Evolutionary conservation across 2,888 invertebrate genomes (phyloP).

Genomic region (Bombylius major): DNA sequence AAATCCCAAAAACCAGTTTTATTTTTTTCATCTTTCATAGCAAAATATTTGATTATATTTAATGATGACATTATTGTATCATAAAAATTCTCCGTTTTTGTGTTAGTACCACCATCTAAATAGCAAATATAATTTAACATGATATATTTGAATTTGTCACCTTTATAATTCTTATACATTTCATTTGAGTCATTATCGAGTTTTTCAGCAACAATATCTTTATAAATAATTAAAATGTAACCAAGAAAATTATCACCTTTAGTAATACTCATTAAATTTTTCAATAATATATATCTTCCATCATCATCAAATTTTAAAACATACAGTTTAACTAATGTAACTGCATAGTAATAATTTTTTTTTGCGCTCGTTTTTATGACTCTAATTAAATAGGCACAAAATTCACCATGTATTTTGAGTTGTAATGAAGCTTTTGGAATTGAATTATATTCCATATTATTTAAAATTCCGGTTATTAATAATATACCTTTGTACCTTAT

Average conservation of each 20-base stretch:
- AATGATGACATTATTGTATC: conserved; percentile 66
- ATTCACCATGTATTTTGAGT: conserved; percentile 45
- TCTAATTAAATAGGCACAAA: conserved; percentile 48
- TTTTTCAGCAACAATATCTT: conserved; percentile 53
- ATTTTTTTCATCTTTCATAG: conserved; percentile 53
- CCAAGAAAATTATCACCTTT: conserved; percentile 66
- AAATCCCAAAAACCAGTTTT: conserved; percentile 53
- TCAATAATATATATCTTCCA: conserved; percentile 57
- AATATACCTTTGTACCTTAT: conserved; percentile 52
- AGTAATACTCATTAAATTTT: conserved; percentile 48
- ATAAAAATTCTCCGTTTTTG: conserved; percentile 67
- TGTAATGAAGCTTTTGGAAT: conserved; percentile 44
- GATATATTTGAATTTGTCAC: conserved; percentile 46
- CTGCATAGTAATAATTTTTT: too few species aligned
- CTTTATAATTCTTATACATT: conserved; percentile 39
- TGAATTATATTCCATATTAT: conserved; percentile 30
- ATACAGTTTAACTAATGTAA: conserved; percentile 50
- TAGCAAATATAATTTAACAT: conserved; percentile 43
- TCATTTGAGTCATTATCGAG: conserved; percentile 30
- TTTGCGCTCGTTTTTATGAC: conserved; percentile 49
- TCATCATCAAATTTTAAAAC: conserved; percentile 55
- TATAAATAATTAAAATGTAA: conserved; percentile 58
- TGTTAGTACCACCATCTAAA: conserved; percentile 55
- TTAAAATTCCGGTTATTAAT: conserved; percentile 42
- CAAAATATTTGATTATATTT: conserved; percentile 66